Conservation (phyloP, 2,113 vertebrate species). For the Chaenogobius annularis region DNA sequence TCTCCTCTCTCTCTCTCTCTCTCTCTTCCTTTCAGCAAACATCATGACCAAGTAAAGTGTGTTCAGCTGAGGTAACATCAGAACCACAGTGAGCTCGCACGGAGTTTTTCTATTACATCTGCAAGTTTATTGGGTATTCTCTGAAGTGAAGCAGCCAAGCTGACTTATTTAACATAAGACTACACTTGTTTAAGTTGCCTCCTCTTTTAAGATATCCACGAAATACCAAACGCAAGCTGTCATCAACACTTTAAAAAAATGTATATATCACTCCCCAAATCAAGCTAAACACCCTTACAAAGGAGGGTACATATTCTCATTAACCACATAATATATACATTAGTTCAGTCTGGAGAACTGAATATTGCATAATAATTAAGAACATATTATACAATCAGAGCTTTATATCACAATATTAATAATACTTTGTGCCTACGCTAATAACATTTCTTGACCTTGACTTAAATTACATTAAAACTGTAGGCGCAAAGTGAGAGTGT, state of each 20-base stretch:
- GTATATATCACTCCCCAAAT: too few relatives aligned
- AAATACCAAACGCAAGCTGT: not conserved
- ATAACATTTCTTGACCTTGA: not conserved
- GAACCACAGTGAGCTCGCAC: not conserved
- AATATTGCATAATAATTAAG: not conserved
- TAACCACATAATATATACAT: not conserved
- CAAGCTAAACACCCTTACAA: too few relatives aligned
- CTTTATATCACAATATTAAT: not conserved
- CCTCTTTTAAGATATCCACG: not conserved
- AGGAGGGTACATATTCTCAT: too few relatives aligned
- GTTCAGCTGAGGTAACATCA: constrained; percentile 1
- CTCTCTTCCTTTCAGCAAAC: too few relatives aligned
- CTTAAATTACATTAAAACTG: constrained; percentile 1
- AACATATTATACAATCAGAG: not conserved
- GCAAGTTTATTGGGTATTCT: not conserved
- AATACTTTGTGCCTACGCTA: not conserved
- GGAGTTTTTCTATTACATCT: not conserved
- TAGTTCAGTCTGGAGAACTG: not conserved
- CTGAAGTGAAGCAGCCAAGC: not conserved
- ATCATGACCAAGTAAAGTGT: too few relatives aligned
- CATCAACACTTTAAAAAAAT: too few relatives aligned
- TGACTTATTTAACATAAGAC: not conserved
- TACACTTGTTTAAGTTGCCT: not conserved
- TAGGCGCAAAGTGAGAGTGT: not conserved
- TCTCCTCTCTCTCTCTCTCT: too few relatives aligned